These are phyloP conservation scores for Lontra canadensis DNA, from an alignment of 2,113 vertebrate species.

Conservation along the genomic window DNA sequence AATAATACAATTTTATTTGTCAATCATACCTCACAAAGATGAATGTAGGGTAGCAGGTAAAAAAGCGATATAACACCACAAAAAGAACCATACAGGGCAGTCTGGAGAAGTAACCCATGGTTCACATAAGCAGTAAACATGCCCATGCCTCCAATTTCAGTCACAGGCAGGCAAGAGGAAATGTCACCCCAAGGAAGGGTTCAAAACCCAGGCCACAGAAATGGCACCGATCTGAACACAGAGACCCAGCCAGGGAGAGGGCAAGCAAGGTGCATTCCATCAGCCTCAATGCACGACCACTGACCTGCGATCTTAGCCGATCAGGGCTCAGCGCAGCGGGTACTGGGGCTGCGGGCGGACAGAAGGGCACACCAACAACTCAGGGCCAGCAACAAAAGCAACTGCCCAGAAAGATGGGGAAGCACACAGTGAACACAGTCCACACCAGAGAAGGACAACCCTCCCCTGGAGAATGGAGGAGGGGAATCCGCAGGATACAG, in stretches of 20 bases:
- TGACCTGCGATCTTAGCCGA: background rate
- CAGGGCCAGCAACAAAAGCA: no score
- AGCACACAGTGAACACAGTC: no score
- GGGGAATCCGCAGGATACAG: no score
- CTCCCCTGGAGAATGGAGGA: no score
- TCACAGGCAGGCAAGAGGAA: background rate
- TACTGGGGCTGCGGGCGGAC: no score
- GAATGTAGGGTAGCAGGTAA: background rate
- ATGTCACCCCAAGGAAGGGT: background rate
- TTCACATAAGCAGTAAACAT: background rate
- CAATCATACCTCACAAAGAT: background rate
- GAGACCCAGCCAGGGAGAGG: background rate
- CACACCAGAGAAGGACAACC: no score
- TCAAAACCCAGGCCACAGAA: background rate
- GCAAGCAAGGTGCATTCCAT: background rate
- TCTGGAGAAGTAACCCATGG: background rate
- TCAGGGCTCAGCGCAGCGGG: no score
- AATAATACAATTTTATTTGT: no score
- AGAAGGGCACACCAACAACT: no score
- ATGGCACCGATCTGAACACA: background rate
- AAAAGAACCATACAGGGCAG: background rate
- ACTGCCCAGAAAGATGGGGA: no score
- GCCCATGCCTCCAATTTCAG: background rate
- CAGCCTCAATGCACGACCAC: background rate
- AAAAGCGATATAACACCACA: background rate